A percentile compares a stretch with the other conserved stretches of the same genome.
phyloP scores from a whole-genome alignment of 2,113 vertebrate species.

The Pipa parva region DNA sequence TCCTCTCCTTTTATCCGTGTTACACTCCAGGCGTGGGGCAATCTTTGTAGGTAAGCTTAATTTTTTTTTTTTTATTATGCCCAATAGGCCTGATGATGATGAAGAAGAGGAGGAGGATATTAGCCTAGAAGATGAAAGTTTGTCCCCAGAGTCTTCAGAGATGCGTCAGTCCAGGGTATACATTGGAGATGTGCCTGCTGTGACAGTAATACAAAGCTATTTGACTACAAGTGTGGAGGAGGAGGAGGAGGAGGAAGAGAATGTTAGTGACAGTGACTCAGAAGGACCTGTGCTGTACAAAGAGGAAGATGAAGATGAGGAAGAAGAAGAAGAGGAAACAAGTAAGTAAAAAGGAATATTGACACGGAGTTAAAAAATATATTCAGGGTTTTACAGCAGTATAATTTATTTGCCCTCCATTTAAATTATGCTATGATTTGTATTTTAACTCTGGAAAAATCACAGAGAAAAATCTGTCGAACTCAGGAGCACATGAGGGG shows the following conservation, averaged over 20 bases:
- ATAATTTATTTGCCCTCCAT: too few species aligned
- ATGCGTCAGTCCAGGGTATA: constrained; percentile 55
- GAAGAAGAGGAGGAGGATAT: constrained; percentile 79
- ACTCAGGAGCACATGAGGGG: too few species aligned
- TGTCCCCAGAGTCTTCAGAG: constrained; percentile 38
- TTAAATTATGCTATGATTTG: too few species aligned
- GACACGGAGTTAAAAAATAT: too few species aligned
- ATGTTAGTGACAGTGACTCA: constrained; percentile 75
- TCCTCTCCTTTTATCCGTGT: neutral
- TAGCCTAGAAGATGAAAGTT: constrained; percentile 66
- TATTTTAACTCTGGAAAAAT: too few species aligned
- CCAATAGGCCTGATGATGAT: constrained; percentile 73
- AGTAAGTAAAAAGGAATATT: constrained; percentile 57
- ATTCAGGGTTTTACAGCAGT: too few species aligned
- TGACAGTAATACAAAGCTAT: constrained; percentile 71
- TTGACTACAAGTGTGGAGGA: constrained; percentile 73
- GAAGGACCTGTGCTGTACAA: constrained; percentile 87
- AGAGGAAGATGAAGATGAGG: constrained; percentile 80
- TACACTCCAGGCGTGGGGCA: too few species aligned
- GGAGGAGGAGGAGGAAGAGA: constrained; percentile 69
- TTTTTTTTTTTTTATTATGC: too few species aligned
- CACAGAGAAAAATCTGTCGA: too few species aligned
- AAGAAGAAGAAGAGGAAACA: constrained; percentile 85
- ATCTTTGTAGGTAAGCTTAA: too few species aligned
- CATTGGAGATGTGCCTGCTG: constrained; percentile 65